phyloP scores from a whole-genome alignment of 2,888 invertebrate species.

The Agonopterix heracliana region DNA sequence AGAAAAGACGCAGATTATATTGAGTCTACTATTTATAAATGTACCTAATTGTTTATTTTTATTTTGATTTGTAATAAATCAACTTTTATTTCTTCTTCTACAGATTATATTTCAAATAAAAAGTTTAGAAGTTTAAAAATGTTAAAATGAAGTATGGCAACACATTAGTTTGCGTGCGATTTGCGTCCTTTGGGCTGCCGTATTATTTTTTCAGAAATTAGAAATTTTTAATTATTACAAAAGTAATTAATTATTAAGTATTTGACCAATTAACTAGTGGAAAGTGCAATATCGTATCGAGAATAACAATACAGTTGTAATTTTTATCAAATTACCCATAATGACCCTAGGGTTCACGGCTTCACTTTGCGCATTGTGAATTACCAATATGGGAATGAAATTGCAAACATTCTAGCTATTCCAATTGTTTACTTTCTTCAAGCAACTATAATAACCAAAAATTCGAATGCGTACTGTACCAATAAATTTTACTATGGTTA shows the following conservation, averaged over 20 bases:
- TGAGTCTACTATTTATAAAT: too few relatives aligned
- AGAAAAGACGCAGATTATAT: too few relatives aligned
- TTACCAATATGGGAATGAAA: constrained; percentile 57
- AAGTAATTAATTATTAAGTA: constrained; percentile 16
- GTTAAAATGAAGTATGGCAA: constrained; percentile 19
- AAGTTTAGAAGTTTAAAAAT: too few relatives aligned
- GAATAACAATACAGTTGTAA: constrained; percentile 6
- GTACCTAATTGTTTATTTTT: too few relatives aligned
- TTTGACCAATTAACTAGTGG: constrained; percentile 15
- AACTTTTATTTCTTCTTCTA: too few relatives aligned
- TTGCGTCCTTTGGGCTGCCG: constrained; percentile 50
- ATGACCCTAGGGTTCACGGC: constrained; percentile 62
- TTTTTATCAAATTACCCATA: constrained; percentile 36
- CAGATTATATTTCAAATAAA: too few relatives aligned
- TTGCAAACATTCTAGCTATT: constrained; percentile 40
- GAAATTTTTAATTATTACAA: constrained; percentile 11
- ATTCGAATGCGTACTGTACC: too few relatives aligned
- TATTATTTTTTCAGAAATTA: constrained; percentile 11
- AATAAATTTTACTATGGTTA: background rate
- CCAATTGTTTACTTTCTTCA: constrained; percentile 21
- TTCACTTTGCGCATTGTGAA: constrained; percentile 50
- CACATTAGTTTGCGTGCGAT: constrained; percentile 51
- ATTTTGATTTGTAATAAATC: too few relatives aligned
- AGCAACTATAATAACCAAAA: background rate
- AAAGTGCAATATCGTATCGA: constrained; percentile 15